Evolutionary conservation across 2,113 vertebrate genomes (phyloP), one percentile per base, ranked within the genome.

Genomic region (Rhabdornis inornatus): DNA sequence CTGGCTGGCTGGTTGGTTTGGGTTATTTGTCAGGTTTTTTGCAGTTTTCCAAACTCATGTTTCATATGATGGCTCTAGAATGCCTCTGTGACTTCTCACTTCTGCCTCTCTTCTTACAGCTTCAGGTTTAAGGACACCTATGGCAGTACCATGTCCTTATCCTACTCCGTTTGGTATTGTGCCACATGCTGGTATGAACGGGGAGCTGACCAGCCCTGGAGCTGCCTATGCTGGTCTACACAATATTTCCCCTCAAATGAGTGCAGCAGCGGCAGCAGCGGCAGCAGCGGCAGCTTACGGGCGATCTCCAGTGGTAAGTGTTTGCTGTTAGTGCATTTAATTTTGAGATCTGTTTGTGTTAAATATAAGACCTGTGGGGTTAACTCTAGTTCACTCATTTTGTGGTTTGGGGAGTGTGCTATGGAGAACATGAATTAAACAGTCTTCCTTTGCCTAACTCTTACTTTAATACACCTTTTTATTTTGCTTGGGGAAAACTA

Each of bases 81-180:
- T 65, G 47, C 21, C 45, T 83, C 21, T 33, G 14, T 91, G 45
- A 55, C 40, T 44, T 40, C n/a, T n/a, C 23, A 39, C 7, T 71
- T 63, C 75, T 18, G 11, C 13, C 3, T 35, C 15, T 21, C 11
- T 57, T 25, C 75, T 23, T 75, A 24, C 47, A 98, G 98, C 98
- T 87, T 98, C 98, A 52, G 98, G 98, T 87, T 95, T 99, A 49
- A 97, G 98, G 90, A 98, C 98, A 25, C 98, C 98, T 2, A 98
- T 99, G 98, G 98, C 98, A 56, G 98, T 98, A 37, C 98, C 98
- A 0, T 98, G 98, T 95, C 98, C 98, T 78, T 98, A 98, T n/a
- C 98, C 98, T 82, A 92, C 98, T 71, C 98, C 98, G 0, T 98
- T 98, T 95, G 98, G 98, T 23, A 98, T 98, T 0, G 98, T 98